Evolutionary conservation across 35 echinoderm and acorn worm species (phyloP), one percentile per base, ranked within the genome.

Genomic region (Amphiura filiformis): DNA sequence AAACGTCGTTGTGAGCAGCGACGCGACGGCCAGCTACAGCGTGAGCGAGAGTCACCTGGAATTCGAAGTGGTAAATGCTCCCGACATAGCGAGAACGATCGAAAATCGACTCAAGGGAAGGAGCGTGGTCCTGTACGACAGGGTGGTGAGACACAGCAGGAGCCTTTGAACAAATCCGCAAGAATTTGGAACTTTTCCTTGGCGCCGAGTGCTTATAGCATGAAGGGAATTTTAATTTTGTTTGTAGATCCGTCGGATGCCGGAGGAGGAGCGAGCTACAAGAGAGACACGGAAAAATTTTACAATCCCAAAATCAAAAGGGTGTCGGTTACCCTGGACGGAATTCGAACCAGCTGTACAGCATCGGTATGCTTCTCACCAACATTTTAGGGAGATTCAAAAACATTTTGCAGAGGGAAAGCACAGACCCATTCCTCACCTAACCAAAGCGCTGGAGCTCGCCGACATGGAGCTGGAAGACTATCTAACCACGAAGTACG

Each of bases 251-350:
- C n/a, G n/a, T n/a, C n/a, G n/a, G n/a, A n/a, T n/a, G 83, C 22
- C 38, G 83, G 83, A 28, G 83, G 57, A 20, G 83, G 83, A 18
- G 57, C 32, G 31, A 38, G 75, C 34, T 75, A 86, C 75, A 75
- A 70, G 34, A 28, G 83, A 70, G 22, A 86, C 36, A 86, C 32
- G 31, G 22, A n/a, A 17, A 61, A 70, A 39, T 86, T 37, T 38
- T 65, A 86, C 57, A 86, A 86, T 38, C 44, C 44, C 17, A 86
- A 86, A 75, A 86, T 86, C 20, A 36, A 61, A 33, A 86, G 75
- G 35, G 57, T 39, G 22, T 36, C 44, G 14, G 39, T 86, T 75
- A 86, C 57, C 17, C 34, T 86, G 18, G 83, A 86, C 33, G 83
- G 57, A 75, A 33, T 33, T 57, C 57, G 28, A 86, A 86, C 39